Percentiles rank a stretch among this genome's conserved stretches.
Conservation (phyloP, 2,113 vertebrate species). For the Xenopus borealis region DNA sequence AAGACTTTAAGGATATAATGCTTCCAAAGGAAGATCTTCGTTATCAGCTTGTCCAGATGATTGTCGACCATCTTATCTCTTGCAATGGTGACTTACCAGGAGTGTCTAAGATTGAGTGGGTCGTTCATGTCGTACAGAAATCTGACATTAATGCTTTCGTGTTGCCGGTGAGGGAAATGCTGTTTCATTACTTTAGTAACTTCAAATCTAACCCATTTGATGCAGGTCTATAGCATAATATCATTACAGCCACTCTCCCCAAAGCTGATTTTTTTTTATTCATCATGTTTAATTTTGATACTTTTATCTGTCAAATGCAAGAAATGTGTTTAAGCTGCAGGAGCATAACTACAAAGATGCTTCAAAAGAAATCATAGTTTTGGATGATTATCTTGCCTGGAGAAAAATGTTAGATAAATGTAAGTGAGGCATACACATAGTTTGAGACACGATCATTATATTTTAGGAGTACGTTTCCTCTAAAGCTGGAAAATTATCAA, state of each 20-base stretch:
- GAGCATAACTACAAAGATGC: neutral
- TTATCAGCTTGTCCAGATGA: constrained; percentile 72
- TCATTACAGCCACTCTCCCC: neutral
- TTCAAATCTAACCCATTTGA: neutral
- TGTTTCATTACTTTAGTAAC: neutral
- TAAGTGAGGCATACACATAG: neutral
- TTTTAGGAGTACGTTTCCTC: neutral
- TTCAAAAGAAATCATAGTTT: neutral
- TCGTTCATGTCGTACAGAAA: constrained; percentile 80
- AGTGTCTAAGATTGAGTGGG: constrained; percentile 74
- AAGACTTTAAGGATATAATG: constrained; percentile 73
- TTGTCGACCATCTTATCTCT: constrained; percentile 74
- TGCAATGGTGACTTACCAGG: constrained; percentile 84
- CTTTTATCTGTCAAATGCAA: neutral
- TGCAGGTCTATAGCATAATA: neutral
- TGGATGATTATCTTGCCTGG: neutral
- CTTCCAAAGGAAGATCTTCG: constrained; percentile 72
- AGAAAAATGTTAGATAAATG: neutral
- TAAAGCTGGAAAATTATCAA: too few species aligned
- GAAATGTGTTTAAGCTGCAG: neutral
- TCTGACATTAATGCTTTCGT: constrained; percentile 83
- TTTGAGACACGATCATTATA: neutral
- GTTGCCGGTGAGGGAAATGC: constrained; percentile 76
- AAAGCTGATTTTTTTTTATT: neutral
- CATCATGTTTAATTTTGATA: neutral